A percentile compares a stretch with the other conserved stretches of the same genome.
Evolutionary conservation across 1,140 invertebrate species (phyloP).

Genomic region (Steinernema khuongi): DNA sequence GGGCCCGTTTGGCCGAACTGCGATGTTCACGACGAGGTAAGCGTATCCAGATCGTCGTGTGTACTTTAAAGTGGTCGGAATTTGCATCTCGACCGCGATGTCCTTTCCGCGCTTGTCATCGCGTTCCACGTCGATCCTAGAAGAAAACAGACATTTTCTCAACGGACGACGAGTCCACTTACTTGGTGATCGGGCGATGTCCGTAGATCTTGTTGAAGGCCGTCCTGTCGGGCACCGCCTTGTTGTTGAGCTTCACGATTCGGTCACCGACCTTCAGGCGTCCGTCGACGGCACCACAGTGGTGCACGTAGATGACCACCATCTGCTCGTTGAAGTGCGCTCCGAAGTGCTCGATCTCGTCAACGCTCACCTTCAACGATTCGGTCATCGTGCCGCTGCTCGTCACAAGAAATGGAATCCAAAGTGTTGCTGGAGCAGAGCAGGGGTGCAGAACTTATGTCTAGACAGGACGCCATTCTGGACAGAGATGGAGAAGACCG

Average conservation of each 20-base stretch:
- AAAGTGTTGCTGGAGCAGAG: no score
- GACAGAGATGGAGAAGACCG: no score
- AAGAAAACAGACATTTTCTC: not conserved
- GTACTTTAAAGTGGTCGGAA: not conserved
- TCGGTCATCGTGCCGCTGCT: not conserved
- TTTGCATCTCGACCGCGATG: not conserved
- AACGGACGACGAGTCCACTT: not conserved
- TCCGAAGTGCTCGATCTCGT: not conserved
- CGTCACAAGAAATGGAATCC: no score
- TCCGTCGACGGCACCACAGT: not conserved
- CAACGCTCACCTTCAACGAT: not conserved
- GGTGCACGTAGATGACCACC: not conserved
- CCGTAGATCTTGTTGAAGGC: constrained; percentile 16
- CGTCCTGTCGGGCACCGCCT: not conserved
- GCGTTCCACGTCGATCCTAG: constrained; percentile 4
- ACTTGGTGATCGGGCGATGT: not conserved
- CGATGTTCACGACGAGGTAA: not conserved
- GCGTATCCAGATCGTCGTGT: not conserved
- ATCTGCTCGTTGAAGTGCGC: constrained; percentile 14
- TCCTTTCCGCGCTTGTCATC: constrained; percentile 12
- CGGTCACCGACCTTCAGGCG: constrained; percentile 4
- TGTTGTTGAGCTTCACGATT: not conserved
- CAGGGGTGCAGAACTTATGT: no score
- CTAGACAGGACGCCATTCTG: no score
- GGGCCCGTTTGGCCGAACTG: not conserved